phyloP scores from a whole-genome alignment of 2,888 invertebrate species.

The Philonicus albiceps region DNA sequence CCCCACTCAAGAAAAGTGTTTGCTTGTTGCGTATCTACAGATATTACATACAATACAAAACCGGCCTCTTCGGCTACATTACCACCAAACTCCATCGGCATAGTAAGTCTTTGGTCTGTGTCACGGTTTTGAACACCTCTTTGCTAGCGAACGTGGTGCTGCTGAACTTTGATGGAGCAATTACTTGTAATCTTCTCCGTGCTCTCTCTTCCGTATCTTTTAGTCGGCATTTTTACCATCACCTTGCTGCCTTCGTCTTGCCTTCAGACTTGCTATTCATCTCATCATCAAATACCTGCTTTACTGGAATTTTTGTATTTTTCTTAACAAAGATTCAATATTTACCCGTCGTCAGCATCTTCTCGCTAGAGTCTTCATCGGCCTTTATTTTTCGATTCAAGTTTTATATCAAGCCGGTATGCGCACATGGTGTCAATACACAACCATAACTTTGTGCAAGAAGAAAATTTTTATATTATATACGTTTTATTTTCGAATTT shows the following conservation, averaged over 20 bases:
- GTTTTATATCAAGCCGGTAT: background rate
- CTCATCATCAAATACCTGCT: background rate
- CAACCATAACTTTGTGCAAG: background rate
- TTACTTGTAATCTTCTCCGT: background rate
- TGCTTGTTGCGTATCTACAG: background rate
- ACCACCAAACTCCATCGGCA: background rate
- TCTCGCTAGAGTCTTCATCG: background rate
- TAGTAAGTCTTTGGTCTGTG: background rate
- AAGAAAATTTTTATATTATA: background rate
- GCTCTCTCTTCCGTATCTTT: background rate
- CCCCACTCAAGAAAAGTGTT: background rate
- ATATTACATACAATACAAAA: background rate
- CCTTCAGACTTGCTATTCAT: background rate
- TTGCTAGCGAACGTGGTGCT: background rate
- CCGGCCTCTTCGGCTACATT: background rate
- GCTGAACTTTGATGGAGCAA: background rate
- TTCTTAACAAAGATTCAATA: background rate
- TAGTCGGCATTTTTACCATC: background rate
- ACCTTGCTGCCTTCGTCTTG: background rate
- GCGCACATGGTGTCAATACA: background rate
- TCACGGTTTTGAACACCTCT: conserved; percentile 9
- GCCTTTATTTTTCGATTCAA: background rate
- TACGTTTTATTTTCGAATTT: no score
- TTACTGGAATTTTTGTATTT: background rate
- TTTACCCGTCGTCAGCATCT: background rate